Base-by-base conservation (phyloP, 2,797 vertebrate genomes). In the Galagoides demidoff region DNA sequence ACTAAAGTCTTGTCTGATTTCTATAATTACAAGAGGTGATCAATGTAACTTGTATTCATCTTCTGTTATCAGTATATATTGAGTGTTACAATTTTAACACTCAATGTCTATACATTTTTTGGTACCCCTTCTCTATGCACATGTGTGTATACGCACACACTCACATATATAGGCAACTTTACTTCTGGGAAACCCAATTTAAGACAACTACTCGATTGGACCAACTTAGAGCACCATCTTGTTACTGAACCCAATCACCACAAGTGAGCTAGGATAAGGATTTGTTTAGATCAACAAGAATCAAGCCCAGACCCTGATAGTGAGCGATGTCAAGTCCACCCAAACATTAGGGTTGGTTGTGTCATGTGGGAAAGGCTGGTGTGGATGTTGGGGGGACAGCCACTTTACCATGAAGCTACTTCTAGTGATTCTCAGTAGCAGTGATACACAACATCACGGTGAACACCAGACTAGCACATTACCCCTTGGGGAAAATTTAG, bases 361-460 rank as follows among this genome's bases (percentile, higher is more conserved):
- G 86, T 37, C 84, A 34, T 37, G 13, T 1, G 12, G 23, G 7
- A 5, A 5, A 8, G 5, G 10, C 16, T n/a, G 37, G 14, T 10
- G 8, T 78, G 45, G 29, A 34, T 66, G 12, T 2, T 23, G 31
- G 31, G 66, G 20, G 89, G 37, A 37, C 7, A 43, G 17, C 23
- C 49, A 31, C 29, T 2, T 66, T 13, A 13, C 19, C 37, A 43
- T 4, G 25, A 74, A 61, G 39, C 9, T 64, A 25, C 27, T 34
- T 85, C 34, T 45, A 59, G 20, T 19, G 31, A 7, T 17, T 39
- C 3, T 0, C 3, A 7, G 81, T 2, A 3, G 3, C 1, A 27
- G 12, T 27, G 39, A 20, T n/a, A 66, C 64, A 1, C 52, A 29
- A 5, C 6, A 0, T 45, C 37, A 2, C 0, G 0, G 71, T 13